Conservation (phyloP, 2,113 vertebrate species). For the Neotragus moschatus region DNA sequence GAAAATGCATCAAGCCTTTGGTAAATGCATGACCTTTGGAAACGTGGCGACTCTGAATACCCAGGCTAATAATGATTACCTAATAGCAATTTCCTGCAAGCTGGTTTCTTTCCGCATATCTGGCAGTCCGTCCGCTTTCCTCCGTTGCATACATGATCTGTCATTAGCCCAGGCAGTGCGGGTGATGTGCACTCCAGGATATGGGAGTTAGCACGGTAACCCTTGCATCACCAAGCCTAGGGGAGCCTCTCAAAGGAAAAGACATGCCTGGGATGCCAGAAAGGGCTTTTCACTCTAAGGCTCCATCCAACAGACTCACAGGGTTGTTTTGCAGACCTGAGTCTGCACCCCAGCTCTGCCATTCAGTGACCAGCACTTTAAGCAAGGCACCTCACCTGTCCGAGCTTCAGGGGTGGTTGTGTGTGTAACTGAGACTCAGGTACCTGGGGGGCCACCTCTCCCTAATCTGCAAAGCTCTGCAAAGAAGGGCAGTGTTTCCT, state of each 20-base stretch:
- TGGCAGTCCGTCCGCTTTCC: neutral
- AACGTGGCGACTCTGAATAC: neutral
- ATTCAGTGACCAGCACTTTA: neutral
- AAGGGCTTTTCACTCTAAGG: neutral
- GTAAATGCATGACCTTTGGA: neutral
- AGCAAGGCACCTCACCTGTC: neutral
- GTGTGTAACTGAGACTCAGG: neutral
- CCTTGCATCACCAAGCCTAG: neutral
- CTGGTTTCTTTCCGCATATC: neutral
- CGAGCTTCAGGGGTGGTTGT: neutral
- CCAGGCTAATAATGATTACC: neutral
- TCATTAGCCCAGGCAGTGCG: neutral
- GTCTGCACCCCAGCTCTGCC: neutral
- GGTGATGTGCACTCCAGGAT: neutral
- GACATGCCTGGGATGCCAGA: fast-evolving
- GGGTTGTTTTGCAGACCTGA: fast-evolving
- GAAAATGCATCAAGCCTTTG: neutral
- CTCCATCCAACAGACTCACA: neutral
- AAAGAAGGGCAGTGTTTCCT: neutral
- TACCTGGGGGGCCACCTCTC: neutral
- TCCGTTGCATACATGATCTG: neutral
- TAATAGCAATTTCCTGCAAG: constrained; percentile 2
- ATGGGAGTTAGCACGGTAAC: neutral
- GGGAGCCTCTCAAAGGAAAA: neutral
- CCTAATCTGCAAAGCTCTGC: neutral